These are phyloP conservation scores for Oophaga pumilio DNA, from an alignment of 2,113 vertebrate genomes.

Conservation along the genomic window DNA sequence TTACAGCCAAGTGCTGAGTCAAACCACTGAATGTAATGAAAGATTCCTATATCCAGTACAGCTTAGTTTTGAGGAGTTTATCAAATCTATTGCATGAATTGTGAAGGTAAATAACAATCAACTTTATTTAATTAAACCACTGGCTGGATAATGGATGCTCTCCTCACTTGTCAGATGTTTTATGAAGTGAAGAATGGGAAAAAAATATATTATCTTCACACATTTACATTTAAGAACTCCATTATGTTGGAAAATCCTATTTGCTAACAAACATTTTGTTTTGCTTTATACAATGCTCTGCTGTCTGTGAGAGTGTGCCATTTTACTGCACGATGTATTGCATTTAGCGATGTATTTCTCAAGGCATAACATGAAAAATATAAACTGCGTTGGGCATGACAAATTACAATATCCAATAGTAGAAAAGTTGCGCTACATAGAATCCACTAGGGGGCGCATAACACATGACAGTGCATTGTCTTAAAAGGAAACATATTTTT, in stretches of 20 bases:
- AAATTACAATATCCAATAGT: background rate
- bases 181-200: background rate
- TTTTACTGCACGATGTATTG: background rate
- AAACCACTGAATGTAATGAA: constrained; percentile 40
- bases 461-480: no score
- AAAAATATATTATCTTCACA: background rate
- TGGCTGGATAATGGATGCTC: constrained; percentile 24
- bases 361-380: background rate
- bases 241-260: constrained; percentile 15
- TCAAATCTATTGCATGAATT: constrained; percentile 18
- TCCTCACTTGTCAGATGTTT: constrained; percentile 18
- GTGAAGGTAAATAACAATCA: constrained; percentile 30
- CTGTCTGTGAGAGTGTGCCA: background rate
- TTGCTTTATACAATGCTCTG: background rate
- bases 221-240: background rate
- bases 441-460: no score
- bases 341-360: background rate
- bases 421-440: no score
- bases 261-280: constrained; percentile 18
- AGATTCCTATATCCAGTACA: constrained; percentile 24
- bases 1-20: constrained; percentile 54
- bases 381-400: background rate
- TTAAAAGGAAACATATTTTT: no score
- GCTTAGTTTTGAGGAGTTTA: constrained; percentile 41
- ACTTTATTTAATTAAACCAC: constrained; percentile 33